A percentile compares a stretch with the other conserved stretches of the same genome.
Evolutionary conservation across 2,113 vertebrate genomes (phyloP).

Genomic region (Cacatua alba): DNA sequence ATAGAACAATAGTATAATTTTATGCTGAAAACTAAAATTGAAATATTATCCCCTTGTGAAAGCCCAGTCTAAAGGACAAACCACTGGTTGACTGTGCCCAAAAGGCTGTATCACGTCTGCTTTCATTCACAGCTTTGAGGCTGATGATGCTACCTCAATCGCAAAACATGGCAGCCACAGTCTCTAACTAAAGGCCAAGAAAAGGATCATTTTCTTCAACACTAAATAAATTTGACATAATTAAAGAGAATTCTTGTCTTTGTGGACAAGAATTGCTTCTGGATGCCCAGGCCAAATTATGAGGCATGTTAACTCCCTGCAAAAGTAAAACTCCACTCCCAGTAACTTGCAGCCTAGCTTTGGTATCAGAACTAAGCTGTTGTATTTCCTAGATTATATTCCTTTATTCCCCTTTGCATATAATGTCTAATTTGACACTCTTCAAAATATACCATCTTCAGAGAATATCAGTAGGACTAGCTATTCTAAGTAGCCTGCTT

Average conservation of each 20-base stretch:
- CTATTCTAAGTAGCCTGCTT: background rate
- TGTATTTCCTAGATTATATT: background rate
- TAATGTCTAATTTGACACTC: background rate
- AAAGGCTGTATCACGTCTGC: background rate
- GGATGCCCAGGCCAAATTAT: background rate
- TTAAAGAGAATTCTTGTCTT: background rate
- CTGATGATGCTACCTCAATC: background rate
- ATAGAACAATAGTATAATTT: constrained; percentile 25
- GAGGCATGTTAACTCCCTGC: background rate
- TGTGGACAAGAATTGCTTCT: background rate
- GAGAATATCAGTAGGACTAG: background rate
- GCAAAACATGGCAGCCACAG: background rate
- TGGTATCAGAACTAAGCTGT: background rate
- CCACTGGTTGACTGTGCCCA: background rate
- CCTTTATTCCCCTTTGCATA: background rate
- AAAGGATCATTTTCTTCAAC: background rate
- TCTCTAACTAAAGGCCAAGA: background rate
- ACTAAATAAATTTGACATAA: background rate
- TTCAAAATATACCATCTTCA: background rate
- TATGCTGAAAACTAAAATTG: constrained; percentile 26
- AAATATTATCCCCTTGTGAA: constrained; percentile 5
- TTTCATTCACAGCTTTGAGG: background rate
- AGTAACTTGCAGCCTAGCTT: background rate
- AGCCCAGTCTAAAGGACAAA: background rate
- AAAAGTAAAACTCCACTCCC: background rate